Evolutionary conservation across 2,113 vertebrate genomes (phyloP).

Genomic region (Nestor notabilis): DNA sequence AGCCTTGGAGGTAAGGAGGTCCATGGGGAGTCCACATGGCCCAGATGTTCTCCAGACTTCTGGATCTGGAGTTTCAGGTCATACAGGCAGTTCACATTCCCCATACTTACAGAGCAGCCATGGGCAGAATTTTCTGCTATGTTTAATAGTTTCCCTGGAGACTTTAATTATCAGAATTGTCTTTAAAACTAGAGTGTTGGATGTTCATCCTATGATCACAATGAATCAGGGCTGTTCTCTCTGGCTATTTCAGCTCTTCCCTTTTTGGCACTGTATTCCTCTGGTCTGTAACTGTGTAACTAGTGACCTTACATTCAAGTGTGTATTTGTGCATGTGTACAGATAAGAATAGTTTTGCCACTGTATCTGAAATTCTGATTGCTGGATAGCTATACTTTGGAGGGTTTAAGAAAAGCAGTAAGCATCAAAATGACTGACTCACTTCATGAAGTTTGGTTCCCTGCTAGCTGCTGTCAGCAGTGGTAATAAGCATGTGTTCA

Average conservation of each 20-base stretch:
- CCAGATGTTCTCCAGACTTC: background rate
- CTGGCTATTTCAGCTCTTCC: background rate
- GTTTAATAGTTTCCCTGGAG: background rate
- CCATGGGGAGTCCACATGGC: background rate
- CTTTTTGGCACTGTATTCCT: background rate
- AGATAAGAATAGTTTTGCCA: background rate
- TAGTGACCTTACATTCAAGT: background rate
- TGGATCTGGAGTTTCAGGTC: background rate
- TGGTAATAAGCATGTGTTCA: background rate
- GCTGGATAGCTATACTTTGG: background rate
- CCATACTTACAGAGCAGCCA: background rate
- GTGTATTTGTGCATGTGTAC: background rate
- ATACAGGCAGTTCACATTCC: background rate
- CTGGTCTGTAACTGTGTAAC: background rate
- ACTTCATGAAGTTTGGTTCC: background rate
- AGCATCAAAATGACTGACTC: background rate
- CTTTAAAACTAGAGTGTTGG: background rate
- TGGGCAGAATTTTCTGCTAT: background rate
- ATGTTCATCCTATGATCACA: background rate
- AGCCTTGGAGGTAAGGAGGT: background rate
- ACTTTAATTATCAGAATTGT: background rate
- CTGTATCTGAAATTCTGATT: background rate
- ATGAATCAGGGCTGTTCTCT: background rate
- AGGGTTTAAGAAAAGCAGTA: background rate
- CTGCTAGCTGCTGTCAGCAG: background rate